These are phyloP conservation scores for Anticlea derivata DNA, from an alignment of 2,888 invertebrate genomes.

Conservation along the genomic window DNA sequence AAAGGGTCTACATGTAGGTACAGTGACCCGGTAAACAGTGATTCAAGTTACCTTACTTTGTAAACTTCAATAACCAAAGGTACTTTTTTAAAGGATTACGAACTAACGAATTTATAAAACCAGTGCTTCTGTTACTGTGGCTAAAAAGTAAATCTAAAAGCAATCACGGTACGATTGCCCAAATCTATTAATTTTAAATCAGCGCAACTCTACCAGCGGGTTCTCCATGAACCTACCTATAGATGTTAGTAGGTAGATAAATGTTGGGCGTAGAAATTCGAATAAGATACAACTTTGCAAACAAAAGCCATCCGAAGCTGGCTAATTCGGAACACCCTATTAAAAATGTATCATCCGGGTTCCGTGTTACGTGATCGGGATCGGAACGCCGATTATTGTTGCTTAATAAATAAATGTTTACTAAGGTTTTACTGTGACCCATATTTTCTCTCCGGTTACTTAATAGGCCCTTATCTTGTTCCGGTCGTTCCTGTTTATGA, in stretches of 20 bases:
- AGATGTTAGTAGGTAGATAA: background rate
- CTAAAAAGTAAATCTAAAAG: slow-evolving; percentile 19
- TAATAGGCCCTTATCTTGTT: slow-evolving; percentile 4
- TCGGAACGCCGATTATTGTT: slow-evolving; percentile 32
- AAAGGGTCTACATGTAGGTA: too few relatives aligned
- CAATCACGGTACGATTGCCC: slow-evolving; percentile 19
- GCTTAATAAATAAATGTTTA: slow-evolving; percentile 24
- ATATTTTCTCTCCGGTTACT: slow-evolving; percentile 6
- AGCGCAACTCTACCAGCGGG: slow-evolving; percentile 1
- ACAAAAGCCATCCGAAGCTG: slow-evolving; percentile 26
- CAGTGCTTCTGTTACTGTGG: slow-evolving; percentile 3
- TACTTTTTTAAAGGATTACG: too few relatives aligned
- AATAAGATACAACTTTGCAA: slow-evolving; percentile 31
- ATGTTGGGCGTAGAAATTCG: slow-evolving; percentile 23
- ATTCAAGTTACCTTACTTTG: too few relatives aligned
- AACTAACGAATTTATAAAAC: too few relatives aligned
- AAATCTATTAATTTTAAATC: slow-evolving; percentile 26
- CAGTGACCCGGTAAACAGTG: too few relatives aligned
- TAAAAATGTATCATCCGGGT: slow-evolving; percentile 37
- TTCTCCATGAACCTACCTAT: background rate
- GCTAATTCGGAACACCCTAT: slow-evolving; percentile 38
- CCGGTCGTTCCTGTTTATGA: background rate
- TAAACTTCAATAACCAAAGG: too few relatives aligned
- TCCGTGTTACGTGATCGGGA: slow-evolving; percentile 39
- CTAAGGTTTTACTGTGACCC: background rate